phyloP scores from a whole-genome alignment of 1,140 invertebrate genomes.

The Solenopsis fugax region DNA sequence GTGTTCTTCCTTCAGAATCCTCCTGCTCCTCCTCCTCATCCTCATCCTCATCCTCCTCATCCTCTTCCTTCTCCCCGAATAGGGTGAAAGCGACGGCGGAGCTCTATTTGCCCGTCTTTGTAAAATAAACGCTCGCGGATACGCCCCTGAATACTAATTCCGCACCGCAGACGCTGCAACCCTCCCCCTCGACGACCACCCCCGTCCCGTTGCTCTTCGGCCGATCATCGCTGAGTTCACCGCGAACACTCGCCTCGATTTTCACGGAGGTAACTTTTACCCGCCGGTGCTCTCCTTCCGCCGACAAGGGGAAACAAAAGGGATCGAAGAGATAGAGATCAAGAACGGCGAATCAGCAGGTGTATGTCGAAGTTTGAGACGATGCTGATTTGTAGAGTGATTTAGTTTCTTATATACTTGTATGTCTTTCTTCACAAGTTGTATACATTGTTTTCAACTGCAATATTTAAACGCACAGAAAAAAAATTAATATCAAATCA shows the following conservation, averaged over 20 bases:
- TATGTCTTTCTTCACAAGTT: neutral
- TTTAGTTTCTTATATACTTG: constrained; percentile 7
- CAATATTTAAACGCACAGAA: neutral
- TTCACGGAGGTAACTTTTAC: constrained; percentile 23
- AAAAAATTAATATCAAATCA: too few relatives aligned
- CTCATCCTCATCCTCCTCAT: neutral
- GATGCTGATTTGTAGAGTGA: constrained; percentile 6
- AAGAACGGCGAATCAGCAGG: constrained; percentile 22
- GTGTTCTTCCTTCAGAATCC: neutral
- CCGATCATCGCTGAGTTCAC: constrained; percentile 38
- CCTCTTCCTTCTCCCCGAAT: neutral
- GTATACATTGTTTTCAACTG: neutral
- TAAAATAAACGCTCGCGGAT: constrained; percentile 83
- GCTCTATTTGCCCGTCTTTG: constrained; percentile 83
- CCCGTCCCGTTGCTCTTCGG: constrained; percentile 8
- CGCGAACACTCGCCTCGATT: constrained; percentile 44
- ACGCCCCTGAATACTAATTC: constrained; percentile 82
- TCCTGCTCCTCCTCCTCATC: neutral
- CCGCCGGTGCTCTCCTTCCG: neutral
- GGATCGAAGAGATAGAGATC: constrained; percentile 32
- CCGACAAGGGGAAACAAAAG: constrained; percentile 33
- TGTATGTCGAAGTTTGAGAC: constrained; percentile 44
- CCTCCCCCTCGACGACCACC: constrained; percentile 22
- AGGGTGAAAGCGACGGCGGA: constrained; percentile 33
- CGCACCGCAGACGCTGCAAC: constrained; percentile 31